Evolutionary conservation across 2,797 vertebrate species (phyloP).

Genomic region (Prionace glauca): DNA sequence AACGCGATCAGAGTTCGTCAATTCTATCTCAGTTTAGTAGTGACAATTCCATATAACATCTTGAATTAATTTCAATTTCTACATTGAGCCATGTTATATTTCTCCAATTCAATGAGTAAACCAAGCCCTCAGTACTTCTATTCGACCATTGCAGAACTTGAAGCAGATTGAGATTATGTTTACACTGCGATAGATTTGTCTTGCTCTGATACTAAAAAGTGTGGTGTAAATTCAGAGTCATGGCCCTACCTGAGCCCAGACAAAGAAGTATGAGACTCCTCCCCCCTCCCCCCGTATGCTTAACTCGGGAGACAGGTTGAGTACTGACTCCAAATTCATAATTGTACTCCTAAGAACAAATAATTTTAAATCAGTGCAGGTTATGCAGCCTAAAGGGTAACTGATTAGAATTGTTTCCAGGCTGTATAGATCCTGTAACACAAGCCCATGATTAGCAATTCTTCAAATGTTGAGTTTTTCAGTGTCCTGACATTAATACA

Average conservation of each 20-base stretch:
- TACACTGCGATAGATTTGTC: neutral
- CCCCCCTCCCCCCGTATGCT: too few species aligned
- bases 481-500: neutral
- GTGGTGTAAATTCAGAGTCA: neutral
- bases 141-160: neutral
- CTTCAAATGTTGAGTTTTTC: neutral
- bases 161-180: neutral
- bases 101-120: neutral
- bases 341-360: neutral
- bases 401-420: neutral
- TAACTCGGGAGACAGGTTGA: neutral
- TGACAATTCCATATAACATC: neutral
- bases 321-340: neutral
- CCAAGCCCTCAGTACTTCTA: too few species aligned
- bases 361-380: neutral
- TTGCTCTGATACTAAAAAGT: neutral
- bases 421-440: neutral
- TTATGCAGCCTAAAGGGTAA: neutral
- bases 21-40: neutral
- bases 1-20: neutral
- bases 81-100: neutral
- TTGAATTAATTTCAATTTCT: neutral
- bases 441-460: neutral
- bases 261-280: neutral
- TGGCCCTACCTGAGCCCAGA: neutral